Evolutionary conservation across 2,113 vertebrate genomes (phyloP).

Genomic region (Proterorhinus semilunaris): DNA sequence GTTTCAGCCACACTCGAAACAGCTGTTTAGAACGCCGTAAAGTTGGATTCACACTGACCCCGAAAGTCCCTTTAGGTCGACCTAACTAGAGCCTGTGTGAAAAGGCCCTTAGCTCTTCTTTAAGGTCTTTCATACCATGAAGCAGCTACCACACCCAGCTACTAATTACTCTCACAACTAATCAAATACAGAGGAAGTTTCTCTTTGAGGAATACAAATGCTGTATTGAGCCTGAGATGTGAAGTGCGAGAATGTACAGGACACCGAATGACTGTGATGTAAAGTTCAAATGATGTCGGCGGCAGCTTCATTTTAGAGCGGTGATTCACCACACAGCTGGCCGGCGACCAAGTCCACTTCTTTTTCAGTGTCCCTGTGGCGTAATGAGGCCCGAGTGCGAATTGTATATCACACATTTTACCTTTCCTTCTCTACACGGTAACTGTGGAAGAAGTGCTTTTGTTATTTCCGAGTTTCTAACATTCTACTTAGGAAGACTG

Average conservation of each 20-base stretch:
- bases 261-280: constrained; percentile 2
- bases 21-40: too few relatives aligned
- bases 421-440: neutral
- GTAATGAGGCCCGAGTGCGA: neutral
- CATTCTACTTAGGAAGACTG: neutral
- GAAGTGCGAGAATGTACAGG: neutral
- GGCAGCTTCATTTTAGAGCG: neutral
- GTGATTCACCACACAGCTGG: constrained; percentile 7
- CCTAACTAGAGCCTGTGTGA: too few relatives aligned
- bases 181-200: too few relatives aligned
- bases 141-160: too few relatives aligned
- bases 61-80: too few relatives aligned
- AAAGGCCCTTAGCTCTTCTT: too few relatives aligned
- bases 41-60: too few relatives aligned
- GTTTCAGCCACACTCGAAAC: too few relatives aligned
- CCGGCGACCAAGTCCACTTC: neutral
- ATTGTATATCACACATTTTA: neutral
- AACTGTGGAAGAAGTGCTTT: neutral
- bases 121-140: too few relatives aligned
- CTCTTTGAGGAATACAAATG: too few relatives aligned
- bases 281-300: neutral
- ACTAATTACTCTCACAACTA: too few relatives aligned
- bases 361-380: neutral
- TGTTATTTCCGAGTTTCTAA: neutral
- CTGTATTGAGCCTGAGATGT: neutral